Percentiles rank a stretch among this genome's conserved stretches.
phyloP scores from a whole-genome alignment of 1,140 invertebrate species.

The Protaetia brevitarsis region DNA sequence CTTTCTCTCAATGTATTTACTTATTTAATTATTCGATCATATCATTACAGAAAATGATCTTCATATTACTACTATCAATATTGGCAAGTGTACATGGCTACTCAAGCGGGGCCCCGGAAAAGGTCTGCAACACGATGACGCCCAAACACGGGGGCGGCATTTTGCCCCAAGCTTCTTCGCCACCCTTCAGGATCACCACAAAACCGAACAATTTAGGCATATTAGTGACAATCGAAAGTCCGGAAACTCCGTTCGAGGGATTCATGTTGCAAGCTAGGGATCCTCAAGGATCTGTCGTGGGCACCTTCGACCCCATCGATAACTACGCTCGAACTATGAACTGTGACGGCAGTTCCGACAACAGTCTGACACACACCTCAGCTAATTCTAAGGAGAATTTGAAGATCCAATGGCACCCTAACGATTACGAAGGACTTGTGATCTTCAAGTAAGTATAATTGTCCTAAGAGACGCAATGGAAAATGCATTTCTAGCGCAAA shows the following conservation, averaged over 20 bases:
- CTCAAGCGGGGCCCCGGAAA: slow-evolving; percentile 54
- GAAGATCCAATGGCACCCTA: slow-evolving; percentile 68
- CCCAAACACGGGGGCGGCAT: slow-evolving; percentile 53
- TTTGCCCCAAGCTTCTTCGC: slow-evolving; percentile 43
- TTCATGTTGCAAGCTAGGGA: slow-evolving; percentile 62
- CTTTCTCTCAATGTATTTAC: neutral
- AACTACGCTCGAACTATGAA: slow-evolving; percentile 57
- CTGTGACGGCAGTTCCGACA: slow-evolving; percentile 55
- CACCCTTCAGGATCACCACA: slow-evolving; percentile 48
- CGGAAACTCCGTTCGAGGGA: slow-evolving; percentile 58
- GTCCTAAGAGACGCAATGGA: neutral
- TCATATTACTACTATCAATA: slow-evolving; percentile 31
- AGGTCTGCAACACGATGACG: slow-evolving; percentile 53
- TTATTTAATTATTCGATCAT: neutral
- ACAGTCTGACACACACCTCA: slow-evolving; percentile 67
- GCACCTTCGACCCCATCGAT: slow-evolving; percentile 52
- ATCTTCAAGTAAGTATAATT: slow-evolving; percentile 67
- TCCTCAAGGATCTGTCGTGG: slow-evolving; percentile 35
- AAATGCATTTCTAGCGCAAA: no score
- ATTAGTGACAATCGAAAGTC: slow-evolving; percentile 54
- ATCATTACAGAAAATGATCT: slow-evolving; percentile 31
- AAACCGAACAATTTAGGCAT: slow-evolving; percentile 33
- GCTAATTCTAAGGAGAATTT: slow-evolving; percentile 62
- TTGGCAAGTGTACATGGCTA: slow-evolving; percentile 38
- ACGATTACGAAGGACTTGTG: slow-evolving; percentile 66